phyloP scores from a whole-genome alignment of 2,113 vertebrate species.

The Leucosticte australis region DNA sequence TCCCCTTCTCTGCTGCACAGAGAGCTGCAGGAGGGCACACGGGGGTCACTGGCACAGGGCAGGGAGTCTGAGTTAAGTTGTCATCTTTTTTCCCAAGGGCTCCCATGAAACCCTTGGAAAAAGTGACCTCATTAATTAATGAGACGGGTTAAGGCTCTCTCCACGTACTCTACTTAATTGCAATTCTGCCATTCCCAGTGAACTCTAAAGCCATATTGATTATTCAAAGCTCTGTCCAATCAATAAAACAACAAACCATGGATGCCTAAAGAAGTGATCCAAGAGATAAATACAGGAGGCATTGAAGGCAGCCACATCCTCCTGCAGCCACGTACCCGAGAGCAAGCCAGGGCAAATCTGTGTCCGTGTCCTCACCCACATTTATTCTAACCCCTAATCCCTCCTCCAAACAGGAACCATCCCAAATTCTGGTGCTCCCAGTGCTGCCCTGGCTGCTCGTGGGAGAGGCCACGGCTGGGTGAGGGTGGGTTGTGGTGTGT shows the following conservation, averaged over 20 bases:
- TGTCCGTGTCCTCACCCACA: background rate
- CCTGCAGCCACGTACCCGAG: background rate
- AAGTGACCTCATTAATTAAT: constrained; percentile 68
- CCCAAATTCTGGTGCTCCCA: background rate
- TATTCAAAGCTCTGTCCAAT: constrained; percentile 53
- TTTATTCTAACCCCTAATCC: background rate
- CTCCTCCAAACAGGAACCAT: background rate
- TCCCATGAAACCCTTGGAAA: constrained; percentile 18
- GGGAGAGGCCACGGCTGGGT: background rate
- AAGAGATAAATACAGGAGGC: constrained; percentile 49
- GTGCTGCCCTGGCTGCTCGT: background rate
- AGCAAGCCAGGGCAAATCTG: background rate
- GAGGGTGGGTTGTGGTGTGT: too few species aligned
- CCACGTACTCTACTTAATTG: constrained; percentile 65
- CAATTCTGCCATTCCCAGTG: constrained; percentile 46
- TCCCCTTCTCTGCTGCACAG: too few species aligned
- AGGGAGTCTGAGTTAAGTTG: background rate
- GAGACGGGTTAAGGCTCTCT: constrained; percentile 45
- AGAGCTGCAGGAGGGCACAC: background rate
- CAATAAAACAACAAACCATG: constrained; percentile 62
- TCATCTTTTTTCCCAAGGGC: background rate
- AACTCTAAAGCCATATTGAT: constrained; percentile 62
- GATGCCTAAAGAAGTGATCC: constrained; percentile 52
- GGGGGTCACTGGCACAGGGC: background rate
- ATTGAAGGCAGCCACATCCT: background rate